Conservation (phyloP, 92 coral and sea anemone genomes). For the Zoanthus solanderi region DNA sequence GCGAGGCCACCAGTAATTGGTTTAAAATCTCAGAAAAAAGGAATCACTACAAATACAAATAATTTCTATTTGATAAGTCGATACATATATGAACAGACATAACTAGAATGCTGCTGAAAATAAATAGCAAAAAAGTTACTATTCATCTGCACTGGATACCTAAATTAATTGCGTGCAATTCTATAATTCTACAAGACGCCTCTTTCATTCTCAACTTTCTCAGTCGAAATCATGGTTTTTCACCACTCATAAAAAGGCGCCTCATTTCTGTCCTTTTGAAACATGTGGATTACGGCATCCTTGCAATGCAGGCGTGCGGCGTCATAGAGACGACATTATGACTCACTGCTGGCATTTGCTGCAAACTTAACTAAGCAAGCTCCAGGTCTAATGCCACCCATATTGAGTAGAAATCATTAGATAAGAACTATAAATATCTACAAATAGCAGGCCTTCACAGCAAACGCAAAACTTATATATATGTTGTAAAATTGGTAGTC, state of each 20-base stretch:
- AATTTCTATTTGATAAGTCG: too few species aligned
- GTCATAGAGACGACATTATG: not conserved
- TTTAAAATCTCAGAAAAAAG: too few species aligned
- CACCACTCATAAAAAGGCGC: conserved; percentile 25
- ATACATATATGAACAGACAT: too few species aligned
- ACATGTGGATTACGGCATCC: conserved; percentile 9
- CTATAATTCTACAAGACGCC: too few species aligned
- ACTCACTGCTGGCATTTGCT: not conserved
- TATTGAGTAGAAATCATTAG: not conserved
- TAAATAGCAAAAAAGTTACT: too few species aligned
- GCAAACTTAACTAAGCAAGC: not conserved
- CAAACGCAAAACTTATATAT: not conserved
- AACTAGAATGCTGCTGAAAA: too few species aligned
- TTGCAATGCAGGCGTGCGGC: conserved; percentile 24
- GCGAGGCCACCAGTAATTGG: too few species aligned
- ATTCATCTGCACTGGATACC: too few species aligned
- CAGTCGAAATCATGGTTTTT: not conserved
- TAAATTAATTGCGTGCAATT: too few species aligned
- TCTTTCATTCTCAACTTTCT: too few species aligned
- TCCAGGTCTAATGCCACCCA: conserved; percentile 3
- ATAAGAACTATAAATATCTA: not conserved
- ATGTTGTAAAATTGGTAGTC: not conserved
- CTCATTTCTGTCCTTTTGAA: conserved; percentile 2
- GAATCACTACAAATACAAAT: too few species aligned
- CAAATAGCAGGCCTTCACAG: not conserved